Percentiles rank a stretch among this genome's conserved stretches.
These are phyloP conservation scores for Macrosoma leucophasiata DNA, from an alignment of 2,888 invertebrate species.

Conservation along the genomic window DNA sequence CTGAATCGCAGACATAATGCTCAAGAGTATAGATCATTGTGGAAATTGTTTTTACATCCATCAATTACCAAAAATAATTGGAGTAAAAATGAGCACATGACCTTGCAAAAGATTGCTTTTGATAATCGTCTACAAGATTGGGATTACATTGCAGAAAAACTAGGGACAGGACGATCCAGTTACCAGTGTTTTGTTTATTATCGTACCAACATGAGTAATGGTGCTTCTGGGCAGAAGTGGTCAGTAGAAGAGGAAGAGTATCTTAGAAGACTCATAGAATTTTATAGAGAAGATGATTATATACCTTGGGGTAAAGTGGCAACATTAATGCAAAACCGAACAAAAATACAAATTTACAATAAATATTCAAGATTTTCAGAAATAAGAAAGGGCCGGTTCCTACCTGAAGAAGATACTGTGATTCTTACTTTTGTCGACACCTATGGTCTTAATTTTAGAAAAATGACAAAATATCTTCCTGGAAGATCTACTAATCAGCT, in stretches of 20 bases:
- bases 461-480: conserved; percentile 75
- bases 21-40: conserved; percentile 80
- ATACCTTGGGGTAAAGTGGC: conserved; percentile 86
- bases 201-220: conserved; percentile 63
- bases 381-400: conserved; percentile 77
- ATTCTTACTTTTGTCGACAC: conserved; percentile 77
- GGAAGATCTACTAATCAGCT: conserved; percentile 78
- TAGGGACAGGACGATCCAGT: conserved; percentile 77
- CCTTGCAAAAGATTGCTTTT: conserved; percentile 40
- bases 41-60: conserved; percentile 83
- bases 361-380: conserved; percentile 60
- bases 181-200: conserved; percentile 83
- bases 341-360: conserved; percentile 80
- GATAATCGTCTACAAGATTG: conserved; percentile 76
- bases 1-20: conserved; percentile 75
- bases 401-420: conserved; percentile 79
- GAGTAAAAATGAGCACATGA: conserved; percentile 42
- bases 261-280: conserved; percentile 78
- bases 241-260: conserved; percentile 80
- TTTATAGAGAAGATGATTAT: conserved; percentile 77
- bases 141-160: conserved; percentile 76
- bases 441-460: conserved; percentile 78
- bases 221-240: conserved; percentile 72
- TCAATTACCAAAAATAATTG: conserved; percentile 72
- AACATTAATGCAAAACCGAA: conserved; percentile 76